Percentiles rank a stretch among this genome's conserved stretches.
Conservation (phyloP, 2,113 vertebrate species). For the Platycercus adscitus region DNA sequence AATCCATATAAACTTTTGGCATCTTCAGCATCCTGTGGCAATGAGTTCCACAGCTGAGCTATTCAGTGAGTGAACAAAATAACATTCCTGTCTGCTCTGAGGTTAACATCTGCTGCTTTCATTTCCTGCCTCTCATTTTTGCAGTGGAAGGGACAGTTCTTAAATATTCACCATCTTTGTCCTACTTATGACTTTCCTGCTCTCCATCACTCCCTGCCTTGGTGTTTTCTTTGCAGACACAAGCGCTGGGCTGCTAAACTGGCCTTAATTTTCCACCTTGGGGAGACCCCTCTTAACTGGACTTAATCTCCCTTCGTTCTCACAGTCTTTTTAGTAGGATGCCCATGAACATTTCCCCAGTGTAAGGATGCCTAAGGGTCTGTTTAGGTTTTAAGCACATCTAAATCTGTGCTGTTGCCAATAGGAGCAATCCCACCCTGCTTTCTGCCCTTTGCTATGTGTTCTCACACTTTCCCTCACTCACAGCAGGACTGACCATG, state of each 20-base stretch:
- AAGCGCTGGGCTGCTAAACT: neutral
- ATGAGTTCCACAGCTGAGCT: neutral
- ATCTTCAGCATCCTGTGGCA: neutral
- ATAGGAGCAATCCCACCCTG: neutral
- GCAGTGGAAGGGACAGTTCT: neutral
- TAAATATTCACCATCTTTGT: neutral
- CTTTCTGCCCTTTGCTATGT: neutral
- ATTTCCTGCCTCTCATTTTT: constrained; percentile 19
- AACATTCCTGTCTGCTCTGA: neutral
- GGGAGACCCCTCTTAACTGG: neutral
- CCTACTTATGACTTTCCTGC: neutral
- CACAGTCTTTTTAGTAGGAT: neutral
- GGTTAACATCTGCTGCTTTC: constrained; percentile 16
- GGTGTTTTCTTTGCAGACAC: neutral
- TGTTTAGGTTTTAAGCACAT: neutral
- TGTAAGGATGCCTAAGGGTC: neutral
- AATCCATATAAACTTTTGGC: neutral
- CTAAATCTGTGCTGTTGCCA: neutral
- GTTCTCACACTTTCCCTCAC: neutral
- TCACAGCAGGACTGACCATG: neutral
- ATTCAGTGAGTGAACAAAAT: neutral
- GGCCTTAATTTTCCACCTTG: neutral
- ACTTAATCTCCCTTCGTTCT: neutral
- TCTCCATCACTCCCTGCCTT: neutral
- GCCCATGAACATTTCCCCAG: neutral